phyloP scores from a whole-genome alignment of 1,140 invertebrate genomes.

The Catajapyx aquilonaris region DNA sequence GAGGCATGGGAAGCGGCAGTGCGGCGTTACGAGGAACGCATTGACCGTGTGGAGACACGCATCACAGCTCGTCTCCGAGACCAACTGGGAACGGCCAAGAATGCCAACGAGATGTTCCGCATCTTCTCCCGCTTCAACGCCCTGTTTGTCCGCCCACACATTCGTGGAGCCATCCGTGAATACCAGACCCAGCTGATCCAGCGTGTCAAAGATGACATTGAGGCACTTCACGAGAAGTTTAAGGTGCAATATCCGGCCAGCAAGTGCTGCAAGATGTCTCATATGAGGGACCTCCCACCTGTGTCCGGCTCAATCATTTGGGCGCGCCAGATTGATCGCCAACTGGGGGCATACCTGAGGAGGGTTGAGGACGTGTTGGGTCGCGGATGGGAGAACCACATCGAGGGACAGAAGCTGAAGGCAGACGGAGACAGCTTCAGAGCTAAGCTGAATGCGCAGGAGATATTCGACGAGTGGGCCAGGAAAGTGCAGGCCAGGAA shows the following conservation, averaged over 20 bases:
- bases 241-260: conserved; percentile 90
- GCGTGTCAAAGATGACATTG: conserved; percentile 96
- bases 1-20: conserved; percentile 96
- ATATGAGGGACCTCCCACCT: conserved; percentile 80
- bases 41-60: conserved; percentile 88
- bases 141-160: conserved; percentile 93
- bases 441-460: conserved; percentile 81
- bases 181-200: conserved; percentile 99
- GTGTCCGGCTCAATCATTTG: conserved; percentile 96
- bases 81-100: conserved; percentile 92
- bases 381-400: conserved; percentile 97
- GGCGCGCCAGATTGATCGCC: conserved; percentile 95
- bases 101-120: conserved; percentile 99
- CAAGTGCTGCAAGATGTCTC: conserved; percentile 75
- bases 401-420: conserved; percentile 96
- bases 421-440: conserved; percentile 94
- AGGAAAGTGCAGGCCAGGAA: conserved; percentile 86
- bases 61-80: conserved; percentile 92
- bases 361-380: conserved; percentile 92
- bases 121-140: conserved; percentile 98
- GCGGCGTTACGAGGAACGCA: conserved; percentile 85
- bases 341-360: conserved; percentile 89
- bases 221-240: conserved; percentile 92
- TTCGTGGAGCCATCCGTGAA: conserved; percentile 92
- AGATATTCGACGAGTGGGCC: conserved; percentile 96